These are phyloP conservation scores for Rachycentron canadum DNA, from an alignment of 2,797 vertebrate genomes.

Conservation along the genomic window DNA sequence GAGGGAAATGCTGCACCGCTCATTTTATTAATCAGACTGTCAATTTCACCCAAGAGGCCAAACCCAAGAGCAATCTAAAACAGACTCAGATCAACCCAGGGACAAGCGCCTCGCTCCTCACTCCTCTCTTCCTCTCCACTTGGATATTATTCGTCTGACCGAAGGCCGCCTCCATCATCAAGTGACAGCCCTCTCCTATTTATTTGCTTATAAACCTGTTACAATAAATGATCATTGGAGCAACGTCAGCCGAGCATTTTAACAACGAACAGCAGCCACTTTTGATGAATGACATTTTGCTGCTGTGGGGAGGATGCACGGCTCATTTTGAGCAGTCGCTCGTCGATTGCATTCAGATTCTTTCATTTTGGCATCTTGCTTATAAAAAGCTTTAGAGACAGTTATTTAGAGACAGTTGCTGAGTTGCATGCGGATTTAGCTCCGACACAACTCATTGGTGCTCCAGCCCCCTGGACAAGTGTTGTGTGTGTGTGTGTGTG, in stretches of 20 bases:
- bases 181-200: constrained; percentile 99
- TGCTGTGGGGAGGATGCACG: constrained; percentile 92
- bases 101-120: constrained; percentile 92
- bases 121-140: constrained; percentile 94
- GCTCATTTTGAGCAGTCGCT: constrained; percentile 97
- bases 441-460: constrained; percentile 92
- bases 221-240: constrained; percentile 99
- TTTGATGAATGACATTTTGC: constrained; percentile 98
- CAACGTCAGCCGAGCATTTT: constrained; percentile 97
- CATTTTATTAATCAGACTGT: constrained; percentile 99
- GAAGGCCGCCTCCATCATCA: constrained; percentile 98
- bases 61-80: constrained; percentile 94
- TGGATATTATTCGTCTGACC: constrained; percentile 99
- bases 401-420: constrained; percentile 85
- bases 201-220: constrained; percentile 99
- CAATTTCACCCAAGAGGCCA: constrained; percentile 99
- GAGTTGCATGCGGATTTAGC: constrained; percentile 96
- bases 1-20: constrained; percentile 98
- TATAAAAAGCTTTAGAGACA: constrained; percentile 89
- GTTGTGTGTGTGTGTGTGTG: constrained; percentile 75
- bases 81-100: constrained; percentile 91
- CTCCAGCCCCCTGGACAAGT: constrained; percentile 88
- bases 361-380: constrained; percentile 91
- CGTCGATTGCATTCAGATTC: constrained; percentile 93
- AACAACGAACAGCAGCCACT: constrained; percentile 93